Conservation (phyloP, 30 jellyfish, hydroid and myxozoan genomes). For the Aurelia aurita complex sp. Pacific region DNA sequence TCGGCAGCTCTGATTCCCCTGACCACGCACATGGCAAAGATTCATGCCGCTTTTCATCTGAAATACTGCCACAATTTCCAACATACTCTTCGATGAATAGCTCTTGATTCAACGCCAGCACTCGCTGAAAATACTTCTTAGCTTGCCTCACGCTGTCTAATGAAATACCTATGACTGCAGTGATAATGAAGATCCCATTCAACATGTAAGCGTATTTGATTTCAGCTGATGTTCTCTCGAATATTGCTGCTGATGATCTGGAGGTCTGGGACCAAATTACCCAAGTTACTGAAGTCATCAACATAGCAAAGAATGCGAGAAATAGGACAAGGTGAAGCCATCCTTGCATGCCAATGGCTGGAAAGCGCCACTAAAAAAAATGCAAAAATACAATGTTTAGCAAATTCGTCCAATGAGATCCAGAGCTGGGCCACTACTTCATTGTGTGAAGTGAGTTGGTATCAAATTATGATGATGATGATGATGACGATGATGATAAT, state of each 20-base stretch:
- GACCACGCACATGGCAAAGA: background rate
- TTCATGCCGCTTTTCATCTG: background rate
- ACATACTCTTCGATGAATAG: slow-evolving; percentile 35
- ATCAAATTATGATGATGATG: too few species aligned
- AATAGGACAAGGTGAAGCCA: slow-evolving; percentile 72
- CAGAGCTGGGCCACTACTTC: background rate
- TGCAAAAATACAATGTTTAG: background rate
- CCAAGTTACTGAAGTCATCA: slow-evolving; percentile 73
- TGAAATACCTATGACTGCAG: slow-evolving; percentile 66
- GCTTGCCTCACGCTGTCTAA: slow-evolving; percentile 72
- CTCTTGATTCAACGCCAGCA: slow-evolving; percentile 67
- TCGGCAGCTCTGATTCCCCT: too few species aligned
- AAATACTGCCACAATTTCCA: slow-evolving; percentile 21
- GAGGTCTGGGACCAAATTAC: slow-evolving; percentile 84
- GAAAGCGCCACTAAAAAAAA: slow-evolving; percentile 59
- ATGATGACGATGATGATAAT: too few species aligned
- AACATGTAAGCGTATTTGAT: slow-evolving; percentile 69
- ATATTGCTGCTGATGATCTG: slow-evolving; percentile 62
- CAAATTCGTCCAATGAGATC: background rate
- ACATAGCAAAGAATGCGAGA: slow-evolving; percentile 67
- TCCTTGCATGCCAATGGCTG: slow-evolving; percentile 71
- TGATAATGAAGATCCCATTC: slow-evolving; percentile 64
- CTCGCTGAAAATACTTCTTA: slow-evolving; percentile 50
- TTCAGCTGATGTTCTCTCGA: slow-evolving; percentile 72
- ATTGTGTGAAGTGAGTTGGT: too few species aligned